These are phyloP conservation scores for Gobionotothen gibberifrons DNA, from an alignment of 2,797 vertebrate genomes.

Conservation along the genomic window DNA sequence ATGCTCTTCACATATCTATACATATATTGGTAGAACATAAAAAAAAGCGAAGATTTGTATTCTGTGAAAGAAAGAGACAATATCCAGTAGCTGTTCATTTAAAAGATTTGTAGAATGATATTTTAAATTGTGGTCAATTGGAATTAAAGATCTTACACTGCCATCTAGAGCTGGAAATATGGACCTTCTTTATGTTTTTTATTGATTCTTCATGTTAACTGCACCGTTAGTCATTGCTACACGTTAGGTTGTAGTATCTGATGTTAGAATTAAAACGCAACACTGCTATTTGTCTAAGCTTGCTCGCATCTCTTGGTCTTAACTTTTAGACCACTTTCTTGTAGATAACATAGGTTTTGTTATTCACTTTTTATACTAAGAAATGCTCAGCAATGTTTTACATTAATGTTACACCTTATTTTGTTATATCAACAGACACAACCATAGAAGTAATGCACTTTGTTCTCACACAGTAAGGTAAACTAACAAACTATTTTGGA, in stretches of 20 bases:
- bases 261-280: too few species aligned
- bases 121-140: neutral
- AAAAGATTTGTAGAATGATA: neutral
- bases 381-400: neutral
- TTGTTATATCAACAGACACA: neutral
- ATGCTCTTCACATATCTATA: neutral
- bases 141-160: slow-evolving; percentile 19
- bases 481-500: neutral
- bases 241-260: neutral
- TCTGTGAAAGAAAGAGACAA: neutral
- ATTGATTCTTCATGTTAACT: neutral
- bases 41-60: neutral
- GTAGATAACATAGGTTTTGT: neutral
- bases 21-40: neutral
- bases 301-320: neutral
- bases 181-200: neutral
- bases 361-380: neutral
- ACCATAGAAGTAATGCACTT: neutral
- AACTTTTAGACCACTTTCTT: neutral
- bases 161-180: slow-evolving; percentile 33
- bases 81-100: neutral
- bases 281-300: neutral
- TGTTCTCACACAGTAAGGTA: neutral
- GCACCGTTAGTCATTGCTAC: neutral
- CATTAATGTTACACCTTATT: neutral